Evolutionary conservation across 1,140 invertebrate species (phyloP).

Genomic region (Scaptomyza hsui): DNA sequence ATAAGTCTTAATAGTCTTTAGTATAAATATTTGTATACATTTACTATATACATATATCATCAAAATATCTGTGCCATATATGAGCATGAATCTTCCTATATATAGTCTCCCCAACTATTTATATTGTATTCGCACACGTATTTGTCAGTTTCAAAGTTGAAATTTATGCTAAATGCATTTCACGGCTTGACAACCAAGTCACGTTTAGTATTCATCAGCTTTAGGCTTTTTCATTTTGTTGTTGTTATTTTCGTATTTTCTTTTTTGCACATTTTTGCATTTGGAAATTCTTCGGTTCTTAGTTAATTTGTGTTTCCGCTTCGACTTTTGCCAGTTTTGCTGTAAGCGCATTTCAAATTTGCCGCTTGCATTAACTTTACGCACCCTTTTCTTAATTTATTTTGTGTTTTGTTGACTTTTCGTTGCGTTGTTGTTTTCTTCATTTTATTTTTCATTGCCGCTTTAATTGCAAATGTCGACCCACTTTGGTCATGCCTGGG

Average conservation of each 20-base stretch:
- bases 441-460: constrained; percentile 62
- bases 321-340: constrained; percentile 31
- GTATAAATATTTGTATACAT: no score
- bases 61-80: background rate
- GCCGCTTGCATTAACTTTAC: constrained; percentile 62
- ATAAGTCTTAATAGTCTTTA: background rate
- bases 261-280: constrained; percentile 30
- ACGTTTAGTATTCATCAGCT: constrained; percentile 66
- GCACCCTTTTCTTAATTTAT: constrained; percentile 66
- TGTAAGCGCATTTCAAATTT: constrained; percentile 48
- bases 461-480: constrained; percentile 73
- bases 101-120: background rate
- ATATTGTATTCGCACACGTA: background rate
- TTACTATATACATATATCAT: background rate
- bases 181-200: constrained; percentile 56
- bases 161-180: constrained; percentile 69
- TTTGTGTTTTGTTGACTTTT: constrained; percentile 41
- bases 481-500: constrained; percentile 56
- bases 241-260: constrained; percentile 30
- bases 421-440: constrained; percentile 40
- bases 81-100: background rate
- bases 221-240: constrained; percentile 38
- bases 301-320: constrained; percentile 34
- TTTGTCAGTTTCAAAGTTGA: constrained; percentile 42
- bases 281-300: constrained; percentile 19